Evolutionary conservation across 1,140 invertebrate species (phyloP).

Genomic region (Trachymyrmex cornetzi): DNA sequence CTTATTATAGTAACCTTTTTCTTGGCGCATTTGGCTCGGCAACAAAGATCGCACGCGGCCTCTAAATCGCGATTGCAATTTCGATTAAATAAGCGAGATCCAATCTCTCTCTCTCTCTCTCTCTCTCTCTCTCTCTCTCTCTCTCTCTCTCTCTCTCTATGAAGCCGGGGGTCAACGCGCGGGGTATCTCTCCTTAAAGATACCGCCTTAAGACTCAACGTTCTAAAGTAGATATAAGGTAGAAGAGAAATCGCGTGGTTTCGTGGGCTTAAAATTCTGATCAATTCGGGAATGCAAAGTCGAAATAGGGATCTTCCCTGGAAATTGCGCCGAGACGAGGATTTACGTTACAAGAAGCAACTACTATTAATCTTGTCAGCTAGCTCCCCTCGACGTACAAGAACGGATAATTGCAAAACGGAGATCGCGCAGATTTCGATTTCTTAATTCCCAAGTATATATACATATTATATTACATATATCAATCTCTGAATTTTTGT

Average conservation of each 20-base stretch:
- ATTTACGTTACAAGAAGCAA: slow-evolving; percentile 66
- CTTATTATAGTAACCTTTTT: slow-evolving; percentile 1
- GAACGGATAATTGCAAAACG: slow-evolving; percentile 51
- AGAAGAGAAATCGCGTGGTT: slow-evolving; percentile 65
- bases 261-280: slow-evolving; percentile 69
- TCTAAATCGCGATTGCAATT: slow-evolving; percentile 47
- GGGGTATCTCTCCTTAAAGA: slow-evolving; percentile 44
- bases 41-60: slow-evolving; percentile 15
- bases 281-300: slow-evolving; percentile 67
- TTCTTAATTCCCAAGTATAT: slow-evolving; percentile 9
- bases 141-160: slow-evolving; percentile 27
- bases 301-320: slow-evolving; percentile 67
- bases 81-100: slow-evolving; percentile 69
- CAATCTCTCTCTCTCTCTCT: slow-evolving; percentile 25
- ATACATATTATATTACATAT: neutral
- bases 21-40: slow-evolving; percentile 3
- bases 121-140: neutral
- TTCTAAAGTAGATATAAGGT: slow-evolving; percentile 42
- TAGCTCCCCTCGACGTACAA: slow-evolving; percentile 22
- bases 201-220: slow-evolving; percentile 61
- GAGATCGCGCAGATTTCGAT: slow-evolving; percentile 25
- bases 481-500: neutral
- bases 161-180: slow-evolving; percentile 67
- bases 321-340: slow-evolving; percentile 62
- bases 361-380: slow-evolving; percentile 63